phyloP scores from a whole-genome alignment of 2,888 invertebrate genomes.

The Ceramica pisi region DNA sequence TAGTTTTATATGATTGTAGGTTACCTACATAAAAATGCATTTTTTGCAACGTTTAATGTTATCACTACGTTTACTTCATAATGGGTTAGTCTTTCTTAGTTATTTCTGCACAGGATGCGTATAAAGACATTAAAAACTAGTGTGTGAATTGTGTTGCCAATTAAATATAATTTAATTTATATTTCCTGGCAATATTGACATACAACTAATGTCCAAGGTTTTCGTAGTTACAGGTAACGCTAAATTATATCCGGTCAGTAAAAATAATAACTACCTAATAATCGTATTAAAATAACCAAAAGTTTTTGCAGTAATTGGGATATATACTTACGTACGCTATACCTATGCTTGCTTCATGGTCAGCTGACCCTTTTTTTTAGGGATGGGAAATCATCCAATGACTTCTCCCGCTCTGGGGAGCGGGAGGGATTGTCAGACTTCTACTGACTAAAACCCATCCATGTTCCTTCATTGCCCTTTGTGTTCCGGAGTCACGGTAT shows the following conservation, averaged over 20 bases:
- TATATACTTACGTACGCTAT: background rate
- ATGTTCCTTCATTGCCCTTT: too few species aligned
- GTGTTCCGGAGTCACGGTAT: too few species aligned
- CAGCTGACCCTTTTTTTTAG: background rate
- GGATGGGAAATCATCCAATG: too few species aligned
- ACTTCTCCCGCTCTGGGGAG: too few species aligned
- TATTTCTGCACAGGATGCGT: slow-evolving; percentile 23
- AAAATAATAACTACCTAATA: background rate
- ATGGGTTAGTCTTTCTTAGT: background rate
- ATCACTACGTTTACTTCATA: background rate
- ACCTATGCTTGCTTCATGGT: background rate
- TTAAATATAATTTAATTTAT: slow-evolving; percentile 31
- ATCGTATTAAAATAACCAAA: background rate
- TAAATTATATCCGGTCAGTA: slow-evolving; percentile 31
- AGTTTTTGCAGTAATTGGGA: slow-evolving; percentile 23
- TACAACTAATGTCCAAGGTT: slow-evolving; percentile 26
- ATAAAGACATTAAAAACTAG: slow-evolving; percentile 13
- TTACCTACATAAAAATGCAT: too few species aligned
- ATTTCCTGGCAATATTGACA: slow-evolving; percentile 39
- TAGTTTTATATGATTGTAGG: too few species aligned
- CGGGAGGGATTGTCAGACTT: too few species aligned
- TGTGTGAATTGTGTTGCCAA: slow-evolving; percentile 21
- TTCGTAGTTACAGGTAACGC: background rate
- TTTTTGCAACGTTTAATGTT: too few species aligned
- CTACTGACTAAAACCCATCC: too few species aligned